These are phyloP conservation scores for Drosophila yakuba DNA, from an alignment of 1,140 invertebrate species.

Conservation along the genomic window DNA sequence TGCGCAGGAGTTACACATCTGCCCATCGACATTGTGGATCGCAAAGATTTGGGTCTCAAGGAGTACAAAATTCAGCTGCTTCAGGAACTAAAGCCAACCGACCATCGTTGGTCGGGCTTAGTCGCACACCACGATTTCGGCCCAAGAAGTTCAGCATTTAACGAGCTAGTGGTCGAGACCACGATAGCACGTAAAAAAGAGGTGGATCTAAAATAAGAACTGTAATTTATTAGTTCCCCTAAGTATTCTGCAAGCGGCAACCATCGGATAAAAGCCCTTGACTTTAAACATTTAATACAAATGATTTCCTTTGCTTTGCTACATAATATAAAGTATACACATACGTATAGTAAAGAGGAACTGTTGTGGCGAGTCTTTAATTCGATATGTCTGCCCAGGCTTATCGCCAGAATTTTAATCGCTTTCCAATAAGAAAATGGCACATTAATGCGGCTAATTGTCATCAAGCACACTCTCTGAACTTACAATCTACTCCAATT, in stretches of 20 bases:
- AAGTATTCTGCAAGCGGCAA: constrained; percentile 65
- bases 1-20: too few relatives aligned
- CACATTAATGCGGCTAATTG: constrained; percentile 51
- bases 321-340: constrained; percentile 53
- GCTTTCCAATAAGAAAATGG: constrained; percentile 59
- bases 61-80: too few relatives aligned
- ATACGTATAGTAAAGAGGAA: constrained; percentile 6
- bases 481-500: constrained; percentile 47
- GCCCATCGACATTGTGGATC: too few relatives aligned
- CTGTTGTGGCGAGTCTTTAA: neutral
- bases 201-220: constrained; percentile 31
- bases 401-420: constrained; percentile 58
- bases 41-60: too few relatives aligned
- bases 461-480: constrained; percentile 60
- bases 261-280: constrained; percentile 67
- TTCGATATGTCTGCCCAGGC: constrained; percentile 32
- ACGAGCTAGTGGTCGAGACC: too few relatives aligned
- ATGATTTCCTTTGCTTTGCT: constrained; percentile 63
- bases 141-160: too few relatives aligned
- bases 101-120: too few relatives aligned
- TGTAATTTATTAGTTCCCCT: constrained; percentile 65
- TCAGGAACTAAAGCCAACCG: too few relatives aligned
- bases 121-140: too few relatives aligned
- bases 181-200: neutral
- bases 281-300: constrained; percentile 42